Evolutionary conservation across 2,888 invertebrate genomes (phyloP), one percentile per base, ranked within the genome.

Genomic region (Sphinx pinastri): DNA sequence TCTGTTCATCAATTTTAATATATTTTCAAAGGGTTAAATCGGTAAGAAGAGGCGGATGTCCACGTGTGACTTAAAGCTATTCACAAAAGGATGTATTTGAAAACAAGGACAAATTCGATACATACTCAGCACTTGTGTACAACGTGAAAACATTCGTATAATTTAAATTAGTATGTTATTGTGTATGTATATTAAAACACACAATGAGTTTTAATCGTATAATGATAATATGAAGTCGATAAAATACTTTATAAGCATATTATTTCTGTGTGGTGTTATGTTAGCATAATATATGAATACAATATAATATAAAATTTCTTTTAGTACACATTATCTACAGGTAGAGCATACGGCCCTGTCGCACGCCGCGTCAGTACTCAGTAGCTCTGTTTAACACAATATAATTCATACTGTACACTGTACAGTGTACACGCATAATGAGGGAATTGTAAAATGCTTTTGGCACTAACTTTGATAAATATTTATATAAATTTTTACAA

Each of bases 401-500:
- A 59, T 60, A 59, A 69, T 54, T 63, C 59, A 69, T 77, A 79
- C 74, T 78, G 76, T 79, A 75, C 83, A 81, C 74, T 78, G 76
- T 79, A 75, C 83, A 81, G 83, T 85, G 86, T 87, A 87, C 83
- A 87, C 79, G 81, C 83, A 79, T 82, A 84, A 73, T 85, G 79
- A 87, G 84, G 83, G 81, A 82, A 85, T 83, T 86, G 88, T 88
- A 86, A 85, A 87, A 90, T 89, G 90, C 92, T 90, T 90, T 94
- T 94, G 93, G 93, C 93, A 94, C 93, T 93, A 94, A 91, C 89
- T 90, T 92, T 84, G 84, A 91, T 91, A 89, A 87, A 89, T 89
- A 90, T 88, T 85, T 85, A 85, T 87, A 85, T 81, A 84, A 86
- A 82, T 85, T 81, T 84, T 88, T 91, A 92, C 88, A 91, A 86